Percentiles rank a stretch among this genome's conserved stretches.
Evolutionary conservation across 2,888 invertebrate genomes (phyloP).

Genomic region (Lithophane semibrunnea): DNA sequence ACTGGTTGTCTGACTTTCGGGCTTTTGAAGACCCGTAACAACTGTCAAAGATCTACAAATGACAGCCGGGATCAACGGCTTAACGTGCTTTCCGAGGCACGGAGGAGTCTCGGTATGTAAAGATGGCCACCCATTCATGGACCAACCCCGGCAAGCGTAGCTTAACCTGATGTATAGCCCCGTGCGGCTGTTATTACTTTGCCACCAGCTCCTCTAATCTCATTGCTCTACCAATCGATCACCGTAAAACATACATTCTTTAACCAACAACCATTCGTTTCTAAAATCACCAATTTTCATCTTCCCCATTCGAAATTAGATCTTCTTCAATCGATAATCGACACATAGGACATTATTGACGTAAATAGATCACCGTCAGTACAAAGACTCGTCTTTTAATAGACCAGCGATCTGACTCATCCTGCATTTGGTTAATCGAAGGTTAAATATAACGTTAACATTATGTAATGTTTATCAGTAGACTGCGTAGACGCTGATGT

Average conservation of each 20-base stretch:
- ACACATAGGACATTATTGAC: slow-evolving; percentile 69
- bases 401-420: slow-evolving; percentile 83
- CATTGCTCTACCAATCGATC: slow-evolving; percentile 2
- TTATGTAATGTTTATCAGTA: slow-evolving; percentile 71
- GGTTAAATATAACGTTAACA: slow-evolving; percentile 81
- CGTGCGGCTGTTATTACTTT: too few relatives aligned
- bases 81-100: too few relatives aligned
- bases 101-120: too few relatives aligned
- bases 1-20: too few relatives aligned
- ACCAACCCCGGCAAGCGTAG: too few relatives aligned
- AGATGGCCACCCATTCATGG: too few relatives aligned
- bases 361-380: slow-evolving; percentile 80
- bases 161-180: too few relatives aligned
- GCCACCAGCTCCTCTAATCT: too few relatives aligned
- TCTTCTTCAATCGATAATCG: slow-evolving; percentile 62
- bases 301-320: slow-evolving; percentile 46
- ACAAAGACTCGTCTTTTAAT: slow-evolving; percentile 83
- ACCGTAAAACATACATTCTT: background rate
- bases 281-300: slow-evolving; percentile 1
- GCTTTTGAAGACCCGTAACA: too few relatives aligned
- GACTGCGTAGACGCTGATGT: slow-evolving; percentile 51
- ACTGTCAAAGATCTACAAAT: too few relatives aligned
- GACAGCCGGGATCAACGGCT: too few relatives aligned
- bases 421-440: slow-evolving; percentile 86
- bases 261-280: background rate